These are phyloP conservation scores for Zeus faber DNA, from an alignment of 2,113 vertebrate genomes.

Conservation along the genomic window DNA sequence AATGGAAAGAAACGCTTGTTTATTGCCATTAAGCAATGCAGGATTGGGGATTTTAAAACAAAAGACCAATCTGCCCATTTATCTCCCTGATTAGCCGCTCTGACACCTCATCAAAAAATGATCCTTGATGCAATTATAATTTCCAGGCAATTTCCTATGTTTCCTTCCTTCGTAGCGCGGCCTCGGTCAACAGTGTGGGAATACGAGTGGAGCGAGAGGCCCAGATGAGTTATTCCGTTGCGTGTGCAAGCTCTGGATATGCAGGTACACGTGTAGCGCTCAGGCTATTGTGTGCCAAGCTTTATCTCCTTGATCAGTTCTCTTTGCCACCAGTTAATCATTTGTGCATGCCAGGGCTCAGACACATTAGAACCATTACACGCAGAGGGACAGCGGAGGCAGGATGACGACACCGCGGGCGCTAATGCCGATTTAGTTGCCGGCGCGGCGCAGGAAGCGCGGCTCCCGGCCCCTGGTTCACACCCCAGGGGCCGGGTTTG, in stretches of 20 bases:
- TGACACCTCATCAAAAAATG: too few relatives aligned
- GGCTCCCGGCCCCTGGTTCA: too few relatives aligned
- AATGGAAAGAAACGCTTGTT: neutral
- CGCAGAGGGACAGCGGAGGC: constrained; percentile 50
- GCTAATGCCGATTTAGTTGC: constrained; percentile 41
- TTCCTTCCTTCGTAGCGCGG: too few relatives aligned
- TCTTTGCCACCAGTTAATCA: constrained; percentile 65
- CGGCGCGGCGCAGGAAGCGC: too few relatives aligned
- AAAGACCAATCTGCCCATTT: too few relatives aligned
- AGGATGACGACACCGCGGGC: constrained; percentile 38
- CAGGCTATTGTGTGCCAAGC: constrained; percentile 55
- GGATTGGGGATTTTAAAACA: neutral
- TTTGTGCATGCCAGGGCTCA: constrained; percentile 62
- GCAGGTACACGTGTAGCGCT: constrained; percentile 50
- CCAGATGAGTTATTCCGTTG: constrained; percentile 42
- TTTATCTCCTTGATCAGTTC: constrained; percentile 69
- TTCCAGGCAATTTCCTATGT: neutral
- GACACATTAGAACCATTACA: constrained; percentile 57
- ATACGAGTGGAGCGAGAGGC: constrained; percentile 7
- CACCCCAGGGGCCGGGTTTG: neutral
- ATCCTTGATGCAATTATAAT: neutral
- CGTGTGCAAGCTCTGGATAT: constrained; percentile 53
- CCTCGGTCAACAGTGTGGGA: constrained; percentile 1
- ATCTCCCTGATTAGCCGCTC: too few relatives aligned
- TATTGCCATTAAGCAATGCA: neutral